Evolutionary conservation across 2,888 invertebrate genomes (phyloP).

Genomic region (Stenodema calcarata): DNA sequence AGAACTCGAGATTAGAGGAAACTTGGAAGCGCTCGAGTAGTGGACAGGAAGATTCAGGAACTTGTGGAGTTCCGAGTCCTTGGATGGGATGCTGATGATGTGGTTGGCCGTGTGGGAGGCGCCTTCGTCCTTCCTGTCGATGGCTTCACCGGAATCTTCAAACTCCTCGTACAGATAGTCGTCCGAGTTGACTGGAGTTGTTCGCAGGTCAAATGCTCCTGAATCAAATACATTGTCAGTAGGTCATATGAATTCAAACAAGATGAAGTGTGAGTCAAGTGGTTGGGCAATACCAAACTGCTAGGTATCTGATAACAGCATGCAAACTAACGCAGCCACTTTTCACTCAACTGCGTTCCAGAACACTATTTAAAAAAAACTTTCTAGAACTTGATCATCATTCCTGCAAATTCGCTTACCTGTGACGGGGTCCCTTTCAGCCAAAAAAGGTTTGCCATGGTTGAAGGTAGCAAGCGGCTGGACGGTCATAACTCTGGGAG

Average conservation of each 20-base stretch:
- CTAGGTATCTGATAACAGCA: too few species aligned
- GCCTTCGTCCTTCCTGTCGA: conserved; percentile 64
- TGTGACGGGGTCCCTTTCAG: conserved; percentile 73
- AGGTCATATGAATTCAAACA: background rate
- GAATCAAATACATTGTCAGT: background rate
- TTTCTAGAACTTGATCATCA: too few species aligned
- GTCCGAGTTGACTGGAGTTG: conserved; percentile 60
- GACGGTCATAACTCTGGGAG: conserved; percentile 54
- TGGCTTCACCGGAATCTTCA: conserved; percentile 58
- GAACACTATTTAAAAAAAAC: too few species aligned
- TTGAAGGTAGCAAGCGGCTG: conserved; percentile 65
- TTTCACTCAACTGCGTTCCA: too few species aligned
- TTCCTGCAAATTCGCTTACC: background rate
- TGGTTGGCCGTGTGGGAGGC: conserved; percentile 65
- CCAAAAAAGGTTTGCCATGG: conserved; percentile 73
- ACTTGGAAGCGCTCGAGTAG: conserved; percentile 70
- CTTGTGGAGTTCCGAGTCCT: conserved; percentile 70
- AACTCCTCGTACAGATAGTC: conserved; percentile 58
- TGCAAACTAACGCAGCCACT: too few species aligned
- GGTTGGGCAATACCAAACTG: too few species aligned
- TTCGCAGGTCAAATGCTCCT: conserved; percentile 67
- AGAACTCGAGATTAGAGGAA: conserved; percentile 74
- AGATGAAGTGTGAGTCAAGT: too few species aligned
- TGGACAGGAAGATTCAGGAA: conserved; percentile 73
- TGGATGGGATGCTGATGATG: conserved; percentile 60